Conservation (phyloP, 2,888 invertebrate species). For the Rapana venosa region DNA sequence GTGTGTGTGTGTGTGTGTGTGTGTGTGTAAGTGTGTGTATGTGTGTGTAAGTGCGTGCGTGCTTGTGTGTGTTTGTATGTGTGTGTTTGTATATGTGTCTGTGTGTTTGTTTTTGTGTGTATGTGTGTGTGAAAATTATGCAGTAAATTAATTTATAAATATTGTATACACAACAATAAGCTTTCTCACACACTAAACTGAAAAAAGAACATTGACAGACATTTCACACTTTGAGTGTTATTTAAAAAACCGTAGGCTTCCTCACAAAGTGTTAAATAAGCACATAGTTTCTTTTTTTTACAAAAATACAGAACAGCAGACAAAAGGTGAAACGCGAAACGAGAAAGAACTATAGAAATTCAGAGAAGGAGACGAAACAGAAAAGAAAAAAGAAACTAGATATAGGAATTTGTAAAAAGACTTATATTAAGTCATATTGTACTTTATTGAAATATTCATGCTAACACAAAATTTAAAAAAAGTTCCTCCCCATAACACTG, state of each 20-base stretch:
- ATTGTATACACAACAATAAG: too few relatives aligned
- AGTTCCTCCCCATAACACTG: too few relatives aligned
- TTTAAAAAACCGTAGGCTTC: too few relatives aligned
- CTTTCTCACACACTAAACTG: too few relatives aligned
- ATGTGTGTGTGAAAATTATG: neutral
- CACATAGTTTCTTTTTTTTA: too few relatives aligned
- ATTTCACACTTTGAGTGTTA: too few relatives aligned
- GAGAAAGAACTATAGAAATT: neutral
- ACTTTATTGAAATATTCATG: too few relatives aligned
- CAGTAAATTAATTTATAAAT: too few relatives aligned
- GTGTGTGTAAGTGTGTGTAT: neutral
- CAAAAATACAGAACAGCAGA: neutral
- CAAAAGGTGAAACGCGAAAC: neutral
- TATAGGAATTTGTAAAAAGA: neutral
- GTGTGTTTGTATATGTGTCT: neutral
- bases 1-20: neutral
- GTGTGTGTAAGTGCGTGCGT: neutral
- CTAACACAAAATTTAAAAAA: neutral
- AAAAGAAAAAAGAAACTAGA: neutral
- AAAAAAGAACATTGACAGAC: neutral
- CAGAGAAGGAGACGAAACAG: neutral
- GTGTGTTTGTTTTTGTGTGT: neutral
- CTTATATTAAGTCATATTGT: neutral
- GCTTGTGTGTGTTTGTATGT: neutral
- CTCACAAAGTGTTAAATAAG: neutral